These are phyloP conservation scores for Athalia cordata DNA, from an alignment of 2,888 invertebrate genomes.

Conservation along the genomic window DNA sequence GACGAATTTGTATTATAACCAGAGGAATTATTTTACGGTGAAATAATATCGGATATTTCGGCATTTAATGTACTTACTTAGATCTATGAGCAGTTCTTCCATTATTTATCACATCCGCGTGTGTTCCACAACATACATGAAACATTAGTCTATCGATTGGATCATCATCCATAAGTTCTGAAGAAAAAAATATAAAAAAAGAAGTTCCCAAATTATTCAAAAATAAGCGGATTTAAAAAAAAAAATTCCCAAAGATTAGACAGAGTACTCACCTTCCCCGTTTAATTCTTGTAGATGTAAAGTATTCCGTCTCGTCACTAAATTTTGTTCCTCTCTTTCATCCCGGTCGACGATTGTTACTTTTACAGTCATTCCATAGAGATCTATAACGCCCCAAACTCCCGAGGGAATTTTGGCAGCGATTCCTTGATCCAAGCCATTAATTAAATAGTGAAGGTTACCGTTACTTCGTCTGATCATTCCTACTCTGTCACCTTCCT, in stretches of 20 bases:
- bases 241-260: slow-evolving; percentile 17
- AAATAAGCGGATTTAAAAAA: background rate
- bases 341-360: slow-evolving; percentile 91
- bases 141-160: slow-evolving; percentile 85
- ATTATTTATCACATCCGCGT: slow-evolving; percentile 93
- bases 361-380: slow-evolving; percentile 96
- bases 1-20: slow-evolving; percentile 24
- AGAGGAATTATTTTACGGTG: background rate
- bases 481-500: slow-evolving; percentile 94
- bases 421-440: slow-evolving; percentile 93
- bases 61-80: slow-evolving; percentile 79
- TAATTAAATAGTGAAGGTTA: slow-evolving; percentile 93
- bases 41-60: slow-evolving; percentile 20
- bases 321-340: slow-evolving; percentile 85
- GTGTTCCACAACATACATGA: slow-evolving; percentile 93
- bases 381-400: slow-evolving; percentile 95
- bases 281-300: slow-evolving; percentile 75
- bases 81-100: slow-evolving; percentile 94
- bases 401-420: slow-evolving; percentile 88
- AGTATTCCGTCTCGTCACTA: slow-evolving; percentile 82
- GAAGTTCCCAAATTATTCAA: background rate
- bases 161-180: slow-evolving; percentile 69
- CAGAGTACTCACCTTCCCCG: slow-evolving; percentile 57
- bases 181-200: slow-evolving; percentile 28
- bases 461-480: slow-evolving; percentile 91